Evolutionary conservation across 2,113 vertebrate genomes (phyloP).

Genomic region (Gobio gobio): DNA sequence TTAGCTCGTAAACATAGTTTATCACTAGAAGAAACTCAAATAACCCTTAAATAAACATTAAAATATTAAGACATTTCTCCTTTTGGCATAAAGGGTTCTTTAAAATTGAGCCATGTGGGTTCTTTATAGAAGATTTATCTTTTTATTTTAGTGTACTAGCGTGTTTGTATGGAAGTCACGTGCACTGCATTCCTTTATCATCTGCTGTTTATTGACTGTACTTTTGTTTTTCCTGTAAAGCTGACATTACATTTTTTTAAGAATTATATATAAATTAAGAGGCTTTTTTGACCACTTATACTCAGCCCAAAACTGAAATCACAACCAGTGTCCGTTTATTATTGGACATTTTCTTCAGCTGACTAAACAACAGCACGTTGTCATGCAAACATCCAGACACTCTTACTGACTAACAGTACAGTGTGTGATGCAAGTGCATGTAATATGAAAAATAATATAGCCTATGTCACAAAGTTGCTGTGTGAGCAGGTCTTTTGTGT

Average conservation of each 20-base stretch:
- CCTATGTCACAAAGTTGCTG: neutral
- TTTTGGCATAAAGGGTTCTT: no score
- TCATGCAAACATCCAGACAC: neutral
- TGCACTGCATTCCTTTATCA: neutral
- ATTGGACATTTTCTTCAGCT: neutral
- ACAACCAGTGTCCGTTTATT: neutral
- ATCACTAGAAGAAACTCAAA: no score
- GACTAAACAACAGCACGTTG: neutral
- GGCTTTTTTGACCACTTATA: neutral
- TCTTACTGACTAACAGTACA: neutral
- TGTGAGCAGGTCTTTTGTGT: slow-evolving; percentile 27
- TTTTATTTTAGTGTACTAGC: no score
- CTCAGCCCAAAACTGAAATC: neutral
- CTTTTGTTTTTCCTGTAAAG: neutral
- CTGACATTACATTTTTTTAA: no score
- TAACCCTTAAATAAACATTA: no score
- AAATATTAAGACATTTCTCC: no score
- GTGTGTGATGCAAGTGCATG: slow-evolving; percentile 23
- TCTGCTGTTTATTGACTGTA: neutral
- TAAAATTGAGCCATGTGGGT: no score
- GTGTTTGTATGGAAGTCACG: neutral
- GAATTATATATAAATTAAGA: no score
- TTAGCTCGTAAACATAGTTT: no score
- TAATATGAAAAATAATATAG: neutral
- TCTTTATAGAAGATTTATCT: no score